Evolutionary conservation across 2,113 vertebrate genomes (phyloP).

Genomic region (Pachyramphus minor): DNA sequence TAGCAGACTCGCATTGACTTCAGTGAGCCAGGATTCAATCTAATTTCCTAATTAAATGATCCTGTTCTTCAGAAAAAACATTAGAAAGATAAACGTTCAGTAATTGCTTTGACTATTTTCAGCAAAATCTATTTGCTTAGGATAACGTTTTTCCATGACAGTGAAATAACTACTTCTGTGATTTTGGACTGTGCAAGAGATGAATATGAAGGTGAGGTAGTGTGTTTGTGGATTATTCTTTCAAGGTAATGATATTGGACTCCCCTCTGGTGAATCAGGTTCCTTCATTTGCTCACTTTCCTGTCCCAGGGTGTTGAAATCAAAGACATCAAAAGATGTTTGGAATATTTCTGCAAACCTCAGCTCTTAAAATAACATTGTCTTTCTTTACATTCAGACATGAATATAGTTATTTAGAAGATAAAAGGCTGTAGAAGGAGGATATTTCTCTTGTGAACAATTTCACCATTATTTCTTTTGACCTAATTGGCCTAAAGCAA

Average conservation of each 20-base stretch:
- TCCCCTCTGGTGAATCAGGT: background rate
- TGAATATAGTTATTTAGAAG: background rate
- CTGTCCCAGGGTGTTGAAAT: background rate
- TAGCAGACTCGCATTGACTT: background rate
- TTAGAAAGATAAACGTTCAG: background rate
- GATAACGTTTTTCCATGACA: background rate
- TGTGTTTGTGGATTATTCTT: background rate
- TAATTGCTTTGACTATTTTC: background rate
- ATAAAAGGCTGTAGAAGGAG: background rate
- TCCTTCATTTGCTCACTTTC: background rate
- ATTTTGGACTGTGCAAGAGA: background rate
- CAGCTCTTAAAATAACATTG: background rate
- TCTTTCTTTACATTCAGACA: background rate
- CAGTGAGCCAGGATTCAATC: background rate
- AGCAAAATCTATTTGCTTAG: background rate
- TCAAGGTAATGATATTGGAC: background rate
- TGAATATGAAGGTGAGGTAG: background rate
- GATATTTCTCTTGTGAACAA: background rate
- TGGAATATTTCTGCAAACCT: background rate
- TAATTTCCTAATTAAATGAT: background rate
- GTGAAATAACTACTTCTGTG: background rate
- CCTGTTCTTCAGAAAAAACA: background rate
- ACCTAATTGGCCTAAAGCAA: background rate
- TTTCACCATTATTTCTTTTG: background rate
- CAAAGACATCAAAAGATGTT: background rate